phyloP scores from a whole-genome alignment of 2,113 vertebrate species.

The Podarcis muralis region DNA sequence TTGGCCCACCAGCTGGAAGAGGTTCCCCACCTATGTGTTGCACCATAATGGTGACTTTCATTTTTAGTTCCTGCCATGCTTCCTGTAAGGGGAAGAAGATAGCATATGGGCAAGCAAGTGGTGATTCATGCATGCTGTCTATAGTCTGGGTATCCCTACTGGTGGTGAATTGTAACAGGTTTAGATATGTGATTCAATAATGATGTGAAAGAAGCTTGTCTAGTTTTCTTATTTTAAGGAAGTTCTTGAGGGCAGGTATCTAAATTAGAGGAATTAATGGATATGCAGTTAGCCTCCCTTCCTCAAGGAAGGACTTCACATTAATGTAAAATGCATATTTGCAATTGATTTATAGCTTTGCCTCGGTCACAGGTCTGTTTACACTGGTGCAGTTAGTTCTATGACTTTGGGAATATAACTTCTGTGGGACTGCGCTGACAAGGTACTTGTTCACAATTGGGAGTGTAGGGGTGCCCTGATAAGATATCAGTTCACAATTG shows the following conservation, averaged over 20 bases:
- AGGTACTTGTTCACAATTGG: background rate
- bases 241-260: background rate
- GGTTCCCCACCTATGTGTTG: no score
- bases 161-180: background rate
- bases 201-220: background rate
- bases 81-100: background rate
- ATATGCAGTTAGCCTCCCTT: background rate
- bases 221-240: background rate
- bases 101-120: background rate
- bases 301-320: background rate
- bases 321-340: background rate
- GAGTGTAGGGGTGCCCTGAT: background rate
- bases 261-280: background rate
- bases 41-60: background rate
- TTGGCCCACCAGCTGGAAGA: no score
- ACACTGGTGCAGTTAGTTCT: background rate
- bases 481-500: no score
- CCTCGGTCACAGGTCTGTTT: background rate
- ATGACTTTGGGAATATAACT: background rate
- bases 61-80: background rate
- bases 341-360: background rate
- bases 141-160: background rate
- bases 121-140: background rate
- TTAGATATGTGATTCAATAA: background rate
- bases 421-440: background rate